Evolutionary conservation across 2,797 vertebrate species (phyloP).

Genomic region (Synanceia verrucosa): DNA sequence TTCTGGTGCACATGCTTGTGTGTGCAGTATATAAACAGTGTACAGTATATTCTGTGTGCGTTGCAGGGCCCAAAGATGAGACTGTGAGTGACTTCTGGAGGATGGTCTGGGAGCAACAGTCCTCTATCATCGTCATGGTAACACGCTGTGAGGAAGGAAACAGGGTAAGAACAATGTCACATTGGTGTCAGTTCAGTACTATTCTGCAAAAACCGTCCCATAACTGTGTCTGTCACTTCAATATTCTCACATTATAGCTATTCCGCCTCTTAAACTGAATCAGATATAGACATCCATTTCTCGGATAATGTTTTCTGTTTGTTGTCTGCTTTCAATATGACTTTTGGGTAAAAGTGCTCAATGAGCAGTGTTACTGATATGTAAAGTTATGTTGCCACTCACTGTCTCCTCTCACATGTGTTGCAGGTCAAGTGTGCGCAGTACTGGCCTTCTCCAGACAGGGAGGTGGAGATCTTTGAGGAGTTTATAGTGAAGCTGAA

Average conservation of each 20-base stretch:
- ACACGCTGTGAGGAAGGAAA: conserved; percentile 97
- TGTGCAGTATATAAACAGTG: not conserved
- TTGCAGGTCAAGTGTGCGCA: conserved; percentile 92
- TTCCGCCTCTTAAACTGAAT: not conserved
- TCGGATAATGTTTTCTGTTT: not conserved
- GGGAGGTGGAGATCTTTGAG: conserved; percentile 83
- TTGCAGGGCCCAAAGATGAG: conserved; percentile 94
- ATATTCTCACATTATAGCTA: not conserved
- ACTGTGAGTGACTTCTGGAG: conserved; percentile 95
- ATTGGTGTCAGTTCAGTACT: rapidly evolving
- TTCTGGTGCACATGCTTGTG: not conserved
- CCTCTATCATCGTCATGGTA: conserved; percentile 97
- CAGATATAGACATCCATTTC: not conserved
- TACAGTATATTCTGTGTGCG: not conserved
- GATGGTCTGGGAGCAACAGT: conserved; percentile 99
- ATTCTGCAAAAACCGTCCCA: not conserved
- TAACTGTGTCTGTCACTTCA: not conserved
- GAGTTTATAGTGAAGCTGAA: conserved; percentile 88
- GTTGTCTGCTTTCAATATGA: not conserved
- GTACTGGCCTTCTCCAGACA: conserved; percentile 90
- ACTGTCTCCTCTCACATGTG: not conserved
- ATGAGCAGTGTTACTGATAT: not conserved
- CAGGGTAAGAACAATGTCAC: conserved; percentile 79
- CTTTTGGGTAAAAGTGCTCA: not conserved
- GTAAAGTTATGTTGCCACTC: not conserved